Evolutionary conservation across 2,888 invertebrate genomes (phyloP).

Genomic region (Cataglyphis cursor): DNA sequence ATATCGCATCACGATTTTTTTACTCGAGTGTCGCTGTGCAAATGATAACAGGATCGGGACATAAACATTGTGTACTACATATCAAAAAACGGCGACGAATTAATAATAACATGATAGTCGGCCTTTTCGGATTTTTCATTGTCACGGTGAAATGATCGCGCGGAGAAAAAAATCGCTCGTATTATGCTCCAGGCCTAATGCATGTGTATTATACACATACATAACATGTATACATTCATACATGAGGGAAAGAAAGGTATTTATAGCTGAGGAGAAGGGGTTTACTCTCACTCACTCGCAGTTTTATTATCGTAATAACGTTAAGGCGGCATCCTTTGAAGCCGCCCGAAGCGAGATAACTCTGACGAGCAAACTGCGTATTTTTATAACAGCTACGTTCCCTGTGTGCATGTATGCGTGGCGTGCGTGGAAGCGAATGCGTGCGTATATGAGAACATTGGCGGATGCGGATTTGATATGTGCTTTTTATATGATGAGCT

Average conservation of each 20-base stretch:
- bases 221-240: not conserved
- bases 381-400: constrained; percentile 55
- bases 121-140: not conserved
- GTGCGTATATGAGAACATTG: constrained; percentile 26
- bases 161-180: not conserved
- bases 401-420: constrained; percentile 16
- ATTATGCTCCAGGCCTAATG: not conserved
- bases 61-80: too few relatives aligned
- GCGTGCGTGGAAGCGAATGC: constrained; percentile 12
- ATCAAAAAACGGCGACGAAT: too few relatives aligned
- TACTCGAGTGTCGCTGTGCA: too few relatives aligned
- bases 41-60: too few relatives aligned
- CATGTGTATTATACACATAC: not conserved
- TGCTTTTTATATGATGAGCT: constrained; percentile 26
- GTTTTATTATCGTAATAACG: constrained; percentile 85
- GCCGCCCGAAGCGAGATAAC: constrained; percentile 64
- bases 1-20: too few relatives aligned
- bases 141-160: not conserved
- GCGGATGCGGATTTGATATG: constrained; percentile 42
- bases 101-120: too few relatives aligned
- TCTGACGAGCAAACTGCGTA: constrained; percentile 53
- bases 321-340: constrained; percentile 84
- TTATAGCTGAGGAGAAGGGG: constrained; percentile 76
- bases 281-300: constrained; percentile 79
- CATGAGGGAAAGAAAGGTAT: constrained; percentile 73